phyloP scores from a whole-genome alignment of 2,113 vertebrate genomes.

The Saimiri boliviensis region DNA sequence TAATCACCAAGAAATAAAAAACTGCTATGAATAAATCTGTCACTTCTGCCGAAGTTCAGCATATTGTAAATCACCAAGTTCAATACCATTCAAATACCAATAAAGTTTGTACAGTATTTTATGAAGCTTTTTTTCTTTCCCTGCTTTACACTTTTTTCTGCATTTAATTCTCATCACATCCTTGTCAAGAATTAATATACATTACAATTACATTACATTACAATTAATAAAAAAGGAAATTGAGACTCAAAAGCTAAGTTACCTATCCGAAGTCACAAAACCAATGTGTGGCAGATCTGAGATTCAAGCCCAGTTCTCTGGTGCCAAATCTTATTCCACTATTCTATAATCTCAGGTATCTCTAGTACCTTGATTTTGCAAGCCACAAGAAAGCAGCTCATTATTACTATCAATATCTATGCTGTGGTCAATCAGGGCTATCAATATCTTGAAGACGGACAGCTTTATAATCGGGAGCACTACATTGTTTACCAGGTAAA shows the following conservation, averaged over 20 bases:
- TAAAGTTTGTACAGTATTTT: neutral
- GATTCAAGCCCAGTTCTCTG: neutral
- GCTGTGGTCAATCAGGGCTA: neutral
- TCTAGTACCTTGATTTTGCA: slow-evolving; percentile 1
- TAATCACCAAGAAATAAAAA: neutral
- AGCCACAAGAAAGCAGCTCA: neutral
- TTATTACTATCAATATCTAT: slow-evolving; percentile 17
- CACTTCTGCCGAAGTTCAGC: neutral
- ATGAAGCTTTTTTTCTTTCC: neutral
- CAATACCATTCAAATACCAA: slow-evolving; percentile 7
- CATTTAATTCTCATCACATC: slow-evolving; percentile 28
- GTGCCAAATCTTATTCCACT: neutral
- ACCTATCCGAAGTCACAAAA: slow-evolving; percentile 23
- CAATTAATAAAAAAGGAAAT: slow-evolving; percentile 19
- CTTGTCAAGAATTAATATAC: neutral
- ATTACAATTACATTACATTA: neutral
- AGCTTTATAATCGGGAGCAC: neutral
- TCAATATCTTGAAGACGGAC: slow-evolving; percentile 30
- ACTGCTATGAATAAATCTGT: neutral
- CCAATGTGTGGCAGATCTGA: neutral
- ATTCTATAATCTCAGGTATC: neutral
- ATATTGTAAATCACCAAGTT: neutral
- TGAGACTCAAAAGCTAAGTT: neutral
- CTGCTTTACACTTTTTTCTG: slow-evolving; percentile 2
- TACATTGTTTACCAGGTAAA: neutral